Evolutionary conservation across 2,113 vertebrate species (phyloP).

Genomic region (Leucopsar rothschildi): DNA sequence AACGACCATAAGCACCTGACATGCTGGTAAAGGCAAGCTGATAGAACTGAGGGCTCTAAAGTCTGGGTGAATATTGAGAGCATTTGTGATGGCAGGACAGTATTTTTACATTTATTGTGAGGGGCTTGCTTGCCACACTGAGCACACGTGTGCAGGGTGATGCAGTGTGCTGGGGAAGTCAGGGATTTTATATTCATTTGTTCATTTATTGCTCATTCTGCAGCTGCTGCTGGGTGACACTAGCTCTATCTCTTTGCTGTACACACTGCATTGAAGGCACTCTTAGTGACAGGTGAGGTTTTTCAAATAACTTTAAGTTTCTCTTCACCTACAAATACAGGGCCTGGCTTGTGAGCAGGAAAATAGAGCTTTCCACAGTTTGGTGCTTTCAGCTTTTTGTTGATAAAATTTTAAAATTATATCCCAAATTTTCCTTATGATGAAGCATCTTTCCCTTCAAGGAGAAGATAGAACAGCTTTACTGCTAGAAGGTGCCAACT

Average conservation of each 20-base stretch:
- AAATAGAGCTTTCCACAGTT: neutral
- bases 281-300: neutral
- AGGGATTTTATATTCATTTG: neutral
- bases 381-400: neutral
- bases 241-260: neutral
- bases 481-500: neutral
- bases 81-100: neutral
- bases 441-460: neutral
- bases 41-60: neutral
- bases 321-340: neutral
- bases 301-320: neutral
- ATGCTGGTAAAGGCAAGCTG: neutral
- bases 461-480: neutral
- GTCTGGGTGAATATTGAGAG: neutral
- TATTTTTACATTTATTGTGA: neutral
- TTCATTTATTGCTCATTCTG: neutral
- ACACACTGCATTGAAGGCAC: neutral
- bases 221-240: neutral
- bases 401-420: neutral
- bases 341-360: neutral
- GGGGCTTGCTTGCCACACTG: neutral
- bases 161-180: rapidly evolving
- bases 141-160: neutral
- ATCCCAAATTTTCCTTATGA: neutral
- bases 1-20: neutral